Conservation (phyloP, 2,113 vertebrate species). For the Rostratula benghalensis region DNA sequence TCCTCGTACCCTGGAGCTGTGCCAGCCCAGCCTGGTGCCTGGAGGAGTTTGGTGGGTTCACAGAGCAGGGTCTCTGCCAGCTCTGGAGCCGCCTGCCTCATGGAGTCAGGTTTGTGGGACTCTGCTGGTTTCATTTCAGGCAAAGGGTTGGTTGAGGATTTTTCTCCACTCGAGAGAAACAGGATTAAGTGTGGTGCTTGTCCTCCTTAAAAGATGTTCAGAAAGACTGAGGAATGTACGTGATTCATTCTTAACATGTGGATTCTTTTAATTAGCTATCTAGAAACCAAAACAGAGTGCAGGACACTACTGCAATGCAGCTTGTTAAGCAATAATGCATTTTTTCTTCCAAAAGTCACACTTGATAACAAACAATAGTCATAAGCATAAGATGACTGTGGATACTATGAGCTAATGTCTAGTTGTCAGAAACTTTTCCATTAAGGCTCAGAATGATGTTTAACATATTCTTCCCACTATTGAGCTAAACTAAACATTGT, state of each 20-base stretch:
- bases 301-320: slow-evolving; percentile 50
- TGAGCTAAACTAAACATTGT: slow-evolving; percentile 49
- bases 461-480: slow-evolving; percentile 49
- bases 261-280: slow-evolving; percentile 45
- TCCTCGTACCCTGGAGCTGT: not conserved
- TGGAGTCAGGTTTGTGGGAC: not conserved
- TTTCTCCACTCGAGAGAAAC: not conserved
- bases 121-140: not conserved
- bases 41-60: not conserved
- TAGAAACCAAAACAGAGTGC: slow-evolving; percentile 36
- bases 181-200: accelerated
- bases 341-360: slow-evolving; percentile 72
- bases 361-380: slow-evolving; percentile 69
- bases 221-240: not conserved
- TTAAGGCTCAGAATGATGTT: slow-evolving; percentile 63
- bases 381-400: slow-evolving; percentile 47
- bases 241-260: slow-evolving; percentile 29
- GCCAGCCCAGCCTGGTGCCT: not conserved
- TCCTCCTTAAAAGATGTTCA: not conserved
- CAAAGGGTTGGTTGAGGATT: not conserved
- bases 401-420: slow-evolving; percentile 77
- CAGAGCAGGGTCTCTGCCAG: not conserved
- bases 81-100: not conserved
- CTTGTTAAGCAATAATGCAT: slow-evolving; percentile 61
- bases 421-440: slow-evolving; percentile 67